Evolutionary conservation across 2,888 invertebrate genomes (phyloP).

Genomic region (Sylvicola fuscatus): DNA sequence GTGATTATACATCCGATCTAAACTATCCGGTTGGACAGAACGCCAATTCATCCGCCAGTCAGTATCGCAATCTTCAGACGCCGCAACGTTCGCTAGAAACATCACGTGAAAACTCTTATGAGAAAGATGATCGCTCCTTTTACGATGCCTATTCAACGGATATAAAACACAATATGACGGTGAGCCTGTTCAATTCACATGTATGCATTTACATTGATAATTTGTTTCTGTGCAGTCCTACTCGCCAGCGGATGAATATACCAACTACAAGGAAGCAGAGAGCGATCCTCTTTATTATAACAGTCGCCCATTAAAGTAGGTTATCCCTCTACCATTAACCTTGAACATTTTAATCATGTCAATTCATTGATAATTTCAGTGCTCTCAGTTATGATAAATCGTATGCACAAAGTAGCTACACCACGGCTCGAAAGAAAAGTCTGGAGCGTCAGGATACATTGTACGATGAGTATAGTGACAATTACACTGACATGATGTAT

Average conservation of each 20-base stretch:
- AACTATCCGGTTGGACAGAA: constrained; percentile 77
- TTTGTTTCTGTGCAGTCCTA: background rate
- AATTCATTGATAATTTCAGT: constrained; percentile 1
- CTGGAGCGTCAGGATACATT: constrained; percentile 61
- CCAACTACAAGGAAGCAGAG: constrained; percentile 19
- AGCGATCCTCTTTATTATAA: constrained; percentile 59
- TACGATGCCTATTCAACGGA: constrained; percentile 7
- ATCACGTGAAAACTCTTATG: constrained; percentile 65
- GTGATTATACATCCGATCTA: constrained; percentile 91
- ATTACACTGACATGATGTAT: background rate
- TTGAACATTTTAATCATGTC: too few species aligned
- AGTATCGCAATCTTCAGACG: constrained; percentile 26
- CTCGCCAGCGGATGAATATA: constrained; percentile 16
- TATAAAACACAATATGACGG: constrained; percentile 3
- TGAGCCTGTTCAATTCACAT: constrained; percentile 9
- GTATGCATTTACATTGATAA: constrained; percentile 18
- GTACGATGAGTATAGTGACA: constrained; percentile 36
- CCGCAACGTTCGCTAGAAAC: constrained; percentile 47
- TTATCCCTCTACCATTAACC: constrained; percentile 5
- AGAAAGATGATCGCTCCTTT: constrained; percentile 47
- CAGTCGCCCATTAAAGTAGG: constrained; percentile 43
- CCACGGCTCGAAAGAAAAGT: constrained; percentile 38
- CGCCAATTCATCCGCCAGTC: constrained; percentile 80
- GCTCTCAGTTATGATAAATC: constrained; percentile 6
- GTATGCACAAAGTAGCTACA: constrained; percentile 1